Percentiles rank a stretch among this genome's conserved stretches.
These are phyloP conservation scores for Synergus japonicus DNA, from an alignment of 2,888 invertebrate species.

Conservation along the genomic window DNA sequence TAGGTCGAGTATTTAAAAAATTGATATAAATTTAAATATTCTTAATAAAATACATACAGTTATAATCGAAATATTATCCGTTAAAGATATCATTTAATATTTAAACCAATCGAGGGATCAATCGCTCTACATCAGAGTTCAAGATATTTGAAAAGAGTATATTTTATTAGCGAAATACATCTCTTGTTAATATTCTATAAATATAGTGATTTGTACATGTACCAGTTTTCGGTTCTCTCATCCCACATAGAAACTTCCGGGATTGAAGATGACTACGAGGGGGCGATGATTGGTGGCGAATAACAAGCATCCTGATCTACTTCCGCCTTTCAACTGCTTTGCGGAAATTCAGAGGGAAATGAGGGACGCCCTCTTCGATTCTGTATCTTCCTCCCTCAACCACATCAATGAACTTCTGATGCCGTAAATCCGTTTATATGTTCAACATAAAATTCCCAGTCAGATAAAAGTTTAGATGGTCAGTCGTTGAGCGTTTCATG, in stretches of 20 bases:
- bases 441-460: constrained; percentile 55
- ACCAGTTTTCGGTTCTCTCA: constrained; percentile 16
- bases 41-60: background rate
- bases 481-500: background rate
- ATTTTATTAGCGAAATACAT: background rate
- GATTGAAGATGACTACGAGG: constrained; percentile 30
- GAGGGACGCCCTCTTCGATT: constrained; percentile 48
- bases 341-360: constrained; percentile 61
- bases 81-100: background rate
- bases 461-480: background rate
- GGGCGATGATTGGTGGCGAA: constrained; percentile 56
- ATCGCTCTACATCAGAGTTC: no score
- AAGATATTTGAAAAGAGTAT: background rate
- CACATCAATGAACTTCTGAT: constrained; percentile 30
- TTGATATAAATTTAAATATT: background rate
- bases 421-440: background rate
- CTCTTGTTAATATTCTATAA: background rate
- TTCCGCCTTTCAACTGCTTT: constrained; percentile 53
- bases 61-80: background rate
- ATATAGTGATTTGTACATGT: background rate
- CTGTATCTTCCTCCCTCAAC: background rate
- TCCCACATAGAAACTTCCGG: constrained; percentile 9
- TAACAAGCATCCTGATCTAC: constrained; percentile 61
- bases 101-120: background rate
- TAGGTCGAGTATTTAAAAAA: background rate